These are phyloP conservation scores for Pteronotus mesoamericanus DNA, from an alignment of 2,797 vertebrate genomes.

Conservation along the genomic window DNA sequence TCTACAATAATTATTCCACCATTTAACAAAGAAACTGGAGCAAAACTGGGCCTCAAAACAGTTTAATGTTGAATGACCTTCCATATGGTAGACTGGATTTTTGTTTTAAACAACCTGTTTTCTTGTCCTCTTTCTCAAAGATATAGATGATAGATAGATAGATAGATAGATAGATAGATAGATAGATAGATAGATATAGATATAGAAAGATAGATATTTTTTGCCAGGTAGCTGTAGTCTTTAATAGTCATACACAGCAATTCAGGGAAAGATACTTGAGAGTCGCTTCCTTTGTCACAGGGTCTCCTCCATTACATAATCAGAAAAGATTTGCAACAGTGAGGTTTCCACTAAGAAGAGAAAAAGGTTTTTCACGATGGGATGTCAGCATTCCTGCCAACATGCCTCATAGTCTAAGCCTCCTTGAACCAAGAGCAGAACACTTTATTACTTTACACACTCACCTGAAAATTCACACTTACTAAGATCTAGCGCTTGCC, in stretches of 20 bases:
- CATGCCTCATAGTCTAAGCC: not conserved
- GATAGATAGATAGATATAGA: too few species aligned
- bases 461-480: not conserved
- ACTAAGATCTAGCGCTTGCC: not conserved
- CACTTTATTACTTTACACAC: not conserved
- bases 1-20: constrained; percentile 2
- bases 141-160: too few species aligned
- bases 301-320: not conserved
- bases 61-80: not conserved
- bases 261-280: not conserved
- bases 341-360: not conserved
- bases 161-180: too few species aligned
- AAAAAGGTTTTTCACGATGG: constrained; percentile 2
- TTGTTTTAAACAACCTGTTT: not conserved
- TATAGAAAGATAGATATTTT: not conserved
- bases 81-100: not conserved
- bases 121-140: not conserved
- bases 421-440: not conserved
- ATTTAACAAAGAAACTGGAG: not conserved
- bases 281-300: not conserved
- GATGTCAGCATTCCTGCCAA: not conserved
- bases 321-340: not conserved
- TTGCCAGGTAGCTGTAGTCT: not conserved
- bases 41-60: not conserved
- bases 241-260: not conserved